Evolutionary conservation across 2,113 vertebrate genomes (phyloP), one percentile per base, ranked within the genome.

Genomic region (Oophaga pumilio): DNA sequence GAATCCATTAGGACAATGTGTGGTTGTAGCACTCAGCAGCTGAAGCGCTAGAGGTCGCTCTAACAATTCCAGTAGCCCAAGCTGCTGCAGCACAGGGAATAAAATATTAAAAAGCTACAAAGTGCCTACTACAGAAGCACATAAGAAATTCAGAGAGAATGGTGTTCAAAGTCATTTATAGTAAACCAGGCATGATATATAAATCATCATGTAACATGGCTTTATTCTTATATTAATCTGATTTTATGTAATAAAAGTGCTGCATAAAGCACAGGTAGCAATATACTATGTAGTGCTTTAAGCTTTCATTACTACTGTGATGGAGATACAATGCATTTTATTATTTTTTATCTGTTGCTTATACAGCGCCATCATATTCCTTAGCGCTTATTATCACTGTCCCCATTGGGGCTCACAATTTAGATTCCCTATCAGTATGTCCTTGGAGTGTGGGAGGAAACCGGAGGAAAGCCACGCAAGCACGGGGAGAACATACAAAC

Each of bases 1-100:
- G 90, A 93, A 81, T 56, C 84, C 8, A 78, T 91, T 84, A 76
- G 87, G 87, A 89, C 87, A 69, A 87, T 80, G 60, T 49, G 88
- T 91, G 71, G 33, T 22, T 88, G 33, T 26, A 90, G 90, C 68
- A 90, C 76, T 91, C 81, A 12, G 24, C 86, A 88, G 62, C 88
- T 88, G 76, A 82, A 89, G 94, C 95, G 92, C 95, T 95, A 96
- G 95, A 94, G 95, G 95, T 95, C 95, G 94, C 93, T 95, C 91
- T 95, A 92, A 94, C 91, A 90, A 90, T 94, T 91, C 89, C 88
- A 81, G 90, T 94, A 89, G 33, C 60, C 89, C n/a, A 43, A 77
- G 71, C 49, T 76, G 80, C 49, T 84, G 49, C 60, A 77, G 57
- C 59, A 57, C 59, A 56, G 71, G 57, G 74, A 84, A 88, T 83